phyloP scores from a whole-genome alignment of 2,113 vertebrate genomes.

The Ctenodactylus gundi region DNA sequence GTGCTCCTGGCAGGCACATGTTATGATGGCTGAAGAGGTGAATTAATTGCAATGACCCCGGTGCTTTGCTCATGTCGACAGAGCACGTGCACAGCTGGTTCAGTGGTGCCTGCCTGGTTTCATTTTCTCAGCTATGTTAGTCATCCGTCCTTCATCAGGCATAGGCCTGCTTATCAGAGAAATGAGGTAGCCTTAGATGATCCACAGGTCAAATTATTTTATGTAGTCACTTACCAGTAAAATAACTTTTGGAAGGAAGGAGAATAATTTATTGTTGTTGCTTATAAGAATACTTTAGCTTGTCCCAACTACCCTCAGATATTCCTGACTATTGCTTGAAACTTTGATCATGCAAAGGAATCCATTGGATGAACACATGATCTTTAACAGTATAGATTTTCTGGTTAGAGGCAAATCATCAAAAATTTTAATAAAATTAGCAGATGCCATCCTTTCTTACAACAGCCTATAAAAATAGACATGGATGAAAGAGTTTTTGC shows the following conservation, averaged over 20 bases:
- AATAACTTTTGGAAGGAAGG: background rate
- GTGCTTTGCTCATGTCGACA: background rate
- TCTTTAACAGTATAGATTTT: background rate
- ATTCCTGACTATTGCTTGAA: background rate
- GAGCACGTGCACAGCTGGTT: background rate
- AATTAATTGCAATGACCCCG: background rate
- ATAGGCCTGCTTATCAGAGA: background rate
- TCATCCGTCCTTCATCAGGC: background rate
- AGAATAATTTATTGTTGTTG: background rate
- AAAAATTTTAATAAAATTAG: constrained; percentile 5
- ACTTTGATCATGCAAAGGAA: background rate
- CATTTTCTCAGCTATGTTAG: background rate
- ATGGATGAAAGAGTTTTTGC: background rate
- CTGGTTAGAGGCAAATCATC: background rate
- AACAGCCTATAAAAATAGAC: background rate
- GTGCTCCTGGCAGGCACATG: background rate
- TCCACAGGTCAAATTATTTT: background rate
- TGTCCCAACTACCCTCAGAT: background rate
- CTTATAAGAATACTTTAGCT: background rate
- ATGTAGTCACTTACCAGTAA: background rate
- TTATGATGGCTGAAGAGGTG: background rate
- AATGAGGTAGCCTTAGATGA: background rate
- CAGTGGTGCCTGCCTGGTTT: background rate
- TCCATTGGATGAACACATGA: background rate
- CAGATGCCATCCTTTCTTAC: background rate